Evolutionary conservation across 2,888 invertebrate species (phyloP).

Genomic region (Folsomia manolachei): DNA sequence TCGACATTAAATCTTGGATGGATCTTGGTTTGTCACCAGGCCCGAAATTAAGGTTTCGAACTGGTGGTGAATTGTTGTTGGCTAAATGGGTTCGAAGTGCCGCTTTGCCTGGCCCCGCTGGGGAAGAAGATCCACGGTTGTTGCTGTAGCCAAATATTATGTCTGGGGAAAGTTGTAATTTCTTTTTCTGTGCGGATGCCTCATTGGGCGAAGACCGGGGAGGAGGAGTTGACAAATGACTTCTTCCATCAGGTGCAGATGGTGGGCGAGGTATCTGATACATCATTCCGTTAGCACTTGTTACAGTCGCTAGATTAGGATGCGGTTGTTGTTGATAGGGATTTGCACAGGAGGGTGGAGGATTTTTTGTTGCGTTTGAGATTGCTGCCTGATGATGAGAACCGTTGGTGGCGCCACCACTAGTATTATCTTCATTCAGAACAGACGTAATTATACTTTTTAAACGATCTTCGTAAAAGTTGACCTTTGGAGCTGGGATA

Average conservation of each 20-base stretch:
- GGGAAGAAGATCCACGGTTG: conserved; percentile 13
- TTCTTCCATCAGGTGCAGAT: neutral
- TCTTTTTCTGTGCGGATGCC: conserved; percentile 32
- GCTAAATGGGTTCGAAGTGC: conserved; percentile 32
- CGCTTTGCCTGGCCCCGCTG: conserved; percentile 24
- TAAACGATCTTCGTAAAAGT: conserved; percentile 78
- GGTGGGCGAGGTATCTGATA: too few species aligned
- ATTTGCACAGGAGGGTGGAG: neutral
- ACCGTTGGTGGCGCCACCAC: neutral
- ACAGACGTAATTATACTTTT: conserved; percentile 83
- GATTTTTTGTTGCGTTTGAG: neutral
- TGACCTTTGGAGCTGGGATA: conserved; percentile 58
- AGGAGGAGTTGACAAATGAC: neutral
- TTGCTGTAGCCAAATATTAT: conserved; percentile 28
- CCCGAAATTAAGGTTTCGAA: conserved; percentile 38
- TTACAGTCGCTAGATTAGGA: neutral
- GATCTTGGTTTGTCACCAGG: conserved; percentile 59
- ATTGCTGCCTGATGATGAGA: neutral
- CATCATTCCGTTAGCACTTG: neutral
- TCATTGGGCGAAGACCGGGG: conserved; percentile 19
- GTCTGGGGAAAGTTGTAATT: conserved; percentile 45
- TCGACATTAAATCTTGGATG: conserved; percentile 82
- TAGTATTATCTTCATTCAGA: conserved; percentile 78
- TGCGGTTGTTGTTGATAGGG: neutral
- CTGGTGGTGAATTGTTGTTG: conserved; percentile 21